Percentiles rank a stretch among this genome's conserved stretches.
Conservation (phyloP, 92 coral and sea anemone species). For the Zoanthus solanderi region DNA sequence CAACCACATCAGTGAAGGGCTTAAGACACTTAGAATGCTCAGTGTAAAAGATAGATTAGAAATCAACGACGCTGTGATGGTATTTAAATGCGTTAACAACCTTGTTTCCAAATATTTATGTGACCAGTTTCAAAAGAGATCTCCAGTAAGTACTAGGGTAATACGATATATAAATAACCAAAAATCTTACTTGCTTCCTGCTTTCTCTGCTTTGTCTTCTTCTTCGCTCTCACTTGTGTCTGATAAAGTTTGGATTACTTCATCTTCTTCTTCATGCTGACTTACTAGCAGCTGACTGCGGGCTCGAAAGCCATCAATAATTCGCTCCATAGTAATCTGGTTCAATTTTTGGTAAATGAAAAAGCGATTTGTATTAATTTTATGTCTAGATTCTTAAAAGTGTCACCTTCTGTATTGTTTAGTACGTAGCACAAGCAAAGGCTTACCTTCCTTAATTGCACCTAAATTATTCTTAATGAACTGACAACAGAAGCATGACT, state of each 20-base stretch:
- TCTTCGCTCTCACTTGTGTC: conserved; percentile 94
- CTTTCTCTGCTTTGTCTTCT: conserved; percentile 80
- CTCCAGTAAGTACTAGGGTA: neutral
- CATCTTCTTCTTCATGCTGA: conserved; percentile 93
- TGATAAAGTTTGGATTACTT: conserved; percentile 88
- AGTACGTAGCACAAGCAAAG: no score
- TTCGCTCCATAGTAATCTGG: conserved; percentile 80
- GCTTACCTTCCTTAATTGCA: no score
- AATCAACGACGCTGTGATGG: neutral
- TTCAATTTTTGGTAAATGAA: neutral
- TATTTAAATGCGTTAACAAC: neutral
- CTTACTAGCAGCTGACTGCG: conserved; percentile 92
- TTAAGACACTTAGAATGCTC: neutral
- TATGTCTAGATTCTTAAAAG: no score
- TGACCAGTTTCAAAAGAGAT: neutral
- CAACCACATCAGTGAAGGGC: neutral
- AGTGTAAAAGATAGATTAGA: conserved; percentile 3
- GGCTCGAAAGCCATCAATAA: conserved; percentile 95
- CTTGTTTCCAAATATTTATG: neutral
- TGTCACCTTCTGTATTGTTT: no score
- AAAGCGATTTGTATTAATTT: no score
- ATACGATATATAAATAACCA: neutral
- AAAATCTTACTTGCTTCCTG: conserved; percentile 63
- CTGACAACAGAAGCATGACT: no score
- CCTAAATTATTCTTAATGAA: no score